Evolutionary conservation across 2,888 invertebrate species (phyloP).

Genomic region (Sinotaia quadrata): DNA sequence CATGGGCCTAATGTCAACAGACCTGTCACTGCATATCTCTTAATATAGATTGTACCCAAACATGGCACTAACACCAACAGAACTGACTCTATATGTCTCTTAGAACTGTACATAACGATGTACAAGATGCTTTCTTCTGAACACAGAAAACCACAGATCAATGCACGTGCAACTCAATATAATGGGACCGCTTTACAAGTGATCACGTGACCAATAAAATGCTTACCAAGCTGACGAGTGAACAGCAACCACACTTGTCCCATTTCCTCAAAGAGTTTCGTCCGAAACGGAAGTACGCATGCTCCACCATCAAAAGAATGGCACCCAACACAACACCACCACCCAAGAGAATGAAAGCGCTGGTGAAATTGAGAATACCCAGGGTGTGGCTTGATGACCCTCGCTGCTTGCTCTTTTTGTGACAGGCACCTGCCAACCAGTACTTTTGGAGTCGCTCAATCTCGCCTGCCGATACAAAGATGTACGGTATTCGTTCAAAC

Average conservation of each 20-base stretch:
- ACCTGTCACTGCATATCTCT: too few relatives aligned
- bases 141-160: too few relatives aligned
- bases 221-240: slow-evolving; percentile 92
- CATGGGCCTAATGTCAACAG: too few relatives aligned
- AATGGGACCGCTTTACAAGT: too few relatives aligned
- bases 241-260: slow-evolving; percentile 92
- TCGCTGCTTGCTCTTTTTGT: slow-evolving; percentile 84
- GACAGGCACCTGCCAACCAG: slow-evolving; percentile 97
- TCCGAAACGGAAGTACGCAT: slow-evolving; percentile 92
- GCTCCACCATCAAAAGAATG: slow-evolving; percentile 88
- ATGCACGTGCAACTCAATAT: too few relatives aligned
- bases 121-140: too few relatives aligned
- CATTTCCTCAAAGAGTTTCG: slow-evolving; percentile 65
- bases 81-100: too few relatives aligned
- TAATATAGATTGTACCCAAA: too few relatives aligned
- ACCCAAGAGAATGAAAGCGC: slow-evolving; percentile 95
- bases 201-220: too few relatives aligned
- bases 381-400: slow-evolving; percentile 79
- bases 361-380: slow-evolving; percentile 87
- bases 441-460: slow-evolving; percentile 90
- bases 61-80: too few relatives aligned
- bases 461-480: slow-evolving; percentile 80
- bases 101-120: too few relatives aligned
- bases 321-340: slow-evolving; percentile 94
- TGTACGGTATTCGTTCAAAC: background rate